Base-by-base conservation (phyloP, 2,888 invertebrate species). In the Merodon equestris region DNA sequence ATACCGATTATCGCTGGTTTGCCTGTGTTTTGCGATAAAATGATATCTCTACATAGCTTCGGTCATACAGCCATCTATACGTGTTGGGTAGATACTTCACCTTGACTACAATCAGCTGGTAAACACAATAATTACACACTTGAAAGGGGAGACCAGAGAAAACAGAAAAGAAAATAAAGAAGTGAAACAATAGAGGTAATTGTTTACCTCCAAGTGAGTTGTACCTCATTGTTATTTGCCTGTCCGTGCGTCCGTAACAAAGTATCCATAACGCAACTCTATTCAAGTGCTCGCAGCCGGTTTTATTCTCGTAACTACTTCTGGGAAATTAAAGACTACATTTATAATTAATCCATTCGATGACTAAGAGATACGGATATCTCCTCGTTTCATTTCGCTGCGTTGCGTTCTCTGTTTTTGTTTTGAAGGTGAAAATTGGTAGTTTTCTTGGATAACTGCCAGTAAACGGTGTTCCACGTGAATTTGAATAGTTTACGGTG, bases 401-500 rank as follows among this genome's bases (percentile, higher is more conserved):
- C 40, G 9, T 40, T 9, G 40, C 40, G 40, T 10, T 40, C 60
- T 56, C 34, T 60, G 66, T 54, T 60, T 19, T 57, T 45, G 50
- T 57, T 71, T 40, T 51, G 61, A 68, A 75, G 68, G 68, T 63
- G 63, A 75, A 68, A 57, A 40, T 53, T 47, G 27, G 42, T 47
- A 38, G 44, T 40, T 19, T 48, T 57, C 40, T 51, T 75, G 74
- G 74, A 57, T 18, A 34, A 15, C 56, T 18, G 74, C 74, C 74
- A 75, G 57, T 3, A 9, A 10, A 5, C 40, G 40, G 71, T 15
- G 66, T 9, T 19, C 47, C 19, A 40, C 34, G 17, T 54, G 36
- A 53, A 53, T 40, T n/a, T n/a, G n/a, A n/a, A n/a, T n/a, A n/a
- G n/a, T n/a, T 40, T 45, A 38, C 34, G 50, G 19, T 45, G 54